Conservation (phyloP, 2,888 invertebrate genomes). For the Hemistola chrysoprasaria region DNA sequence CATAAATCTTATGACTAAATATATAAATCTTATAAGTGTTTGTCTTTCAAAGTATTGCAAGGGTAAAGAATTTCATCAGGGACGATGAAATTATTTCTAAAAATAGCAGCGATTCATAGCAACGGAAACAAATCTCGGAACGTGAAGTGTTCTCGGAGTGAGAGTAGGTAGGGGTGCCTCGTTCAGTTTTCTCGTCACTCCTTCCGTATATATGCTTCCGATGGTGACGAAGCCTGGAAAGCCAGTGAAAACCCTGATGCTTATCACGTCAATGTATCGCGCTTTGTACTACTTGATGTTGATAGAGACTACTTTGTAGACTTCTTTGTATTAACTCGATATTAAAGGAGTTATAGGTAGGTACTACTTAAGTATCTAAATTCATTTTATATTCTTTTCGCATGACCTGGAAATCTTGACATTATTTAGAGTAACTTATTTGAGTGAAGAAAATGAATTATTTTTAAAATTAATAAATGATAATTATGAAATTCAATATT, state of each 20-base stretch:
- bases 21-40: too few species aligned
- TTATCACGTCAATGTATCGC: conserved; percentile 23
- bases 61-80: too few species aligned
- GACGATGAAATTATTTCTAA: conserved; percentile 13
- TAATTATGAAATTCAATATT: too few species aligned
- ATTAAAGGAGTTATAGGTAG: conserved; percentile 2
- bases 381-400: not conserved
- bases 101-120: conserved; percentile 14
- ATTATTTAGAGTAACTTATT: not conserved
- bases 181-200: conserved; percentile 30
- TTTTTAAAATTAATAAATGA: too few species aligned
- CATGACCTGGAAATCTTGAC: not conserved
- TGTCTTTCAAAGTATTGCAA: too few species aligned
- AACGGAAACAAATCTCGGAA: conserved; percentile 21
- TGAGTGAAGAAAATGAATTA: too few species aligned
- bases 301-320: conserved; percentile 20
- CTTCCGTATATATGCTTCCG: conserved; percentile 51
- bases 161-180: conserved; percentile 27
- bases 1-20: too few species aligned
- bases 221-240: conserved; percentile 27
- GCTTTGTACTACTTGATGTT: conserved; percentile 20
- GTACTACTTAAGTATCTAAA: not conserved
- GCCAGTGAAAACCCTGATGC: conserved; percentile 22
- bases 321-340: conserved; percentile 7
- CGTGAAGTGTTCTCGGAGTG: conserved; percentile 28